phyloP scores from a whole-genome alignment of 1,140 invertebrate species.

The Eciton burchellii region DNA sequence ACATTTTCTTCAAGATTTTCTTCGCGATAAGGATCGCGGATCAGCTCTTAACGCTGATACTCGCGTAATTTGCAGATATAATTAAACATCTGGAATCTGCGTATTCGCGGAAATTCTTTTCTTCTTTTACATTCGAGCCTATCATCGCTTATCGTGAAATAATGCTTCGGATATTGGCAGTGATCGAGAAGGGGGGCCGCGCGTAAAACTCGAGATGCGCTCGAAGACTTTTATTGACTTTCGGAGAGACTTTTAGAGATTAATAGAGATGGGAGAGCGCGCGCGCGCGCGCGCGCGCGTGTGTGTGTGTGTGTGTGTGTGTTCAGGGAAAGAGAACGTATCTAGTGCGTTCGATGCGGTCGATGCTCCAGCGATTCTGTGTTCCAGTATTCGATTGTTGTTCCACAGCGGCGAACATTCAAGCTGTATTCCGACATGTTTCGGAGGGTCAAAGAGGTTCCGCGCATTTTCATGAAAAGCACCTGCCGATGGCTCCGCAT shows the following conservation, averaged over 20 bases:
- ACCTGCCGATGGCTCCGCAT: constrained; percentile 6
- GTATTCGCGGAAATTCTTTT: background rate
- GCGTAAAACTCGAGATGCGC: constrained; percentile 18
- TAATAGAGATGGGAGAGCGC: background rate
- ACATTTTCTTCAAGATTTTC: no score
- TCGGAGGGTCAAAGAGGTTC: constrained; percentile 37
- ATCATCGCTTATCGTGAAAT: background rate
- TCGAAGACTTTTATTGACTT: constrained; percentile 41
- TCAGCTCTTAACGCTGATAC: no score
- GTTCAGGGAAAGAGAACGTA: background rate
- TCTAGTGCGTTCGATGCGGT: constrained; percentile 29
- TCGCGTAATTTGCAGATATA: background rate
- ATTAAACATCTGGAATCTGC: background rate
- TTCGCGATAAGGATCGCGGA: no score
- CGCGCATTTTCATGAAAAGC: constrained; percentile 50
- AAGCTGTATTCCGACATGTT: constrained; percentile 26
- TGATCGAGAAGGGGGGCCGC: background rate
- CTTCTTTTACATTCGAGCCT: background rate
- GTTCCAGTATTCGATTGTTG: constrained; percentile 48
- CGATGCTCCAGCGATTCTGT: constrained; percentile 34
- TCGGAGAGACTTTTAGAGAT: constrained; percentile 14
- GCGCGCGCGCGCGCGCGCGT: no score
- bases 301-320: no score
- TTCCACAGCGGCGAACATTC: constrained; percentile 24
- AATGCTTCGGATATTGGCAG: background rate